Conservation (phyloP, 2,888 invertebrate genomes). For the Blomia tropicalis region DNA sequence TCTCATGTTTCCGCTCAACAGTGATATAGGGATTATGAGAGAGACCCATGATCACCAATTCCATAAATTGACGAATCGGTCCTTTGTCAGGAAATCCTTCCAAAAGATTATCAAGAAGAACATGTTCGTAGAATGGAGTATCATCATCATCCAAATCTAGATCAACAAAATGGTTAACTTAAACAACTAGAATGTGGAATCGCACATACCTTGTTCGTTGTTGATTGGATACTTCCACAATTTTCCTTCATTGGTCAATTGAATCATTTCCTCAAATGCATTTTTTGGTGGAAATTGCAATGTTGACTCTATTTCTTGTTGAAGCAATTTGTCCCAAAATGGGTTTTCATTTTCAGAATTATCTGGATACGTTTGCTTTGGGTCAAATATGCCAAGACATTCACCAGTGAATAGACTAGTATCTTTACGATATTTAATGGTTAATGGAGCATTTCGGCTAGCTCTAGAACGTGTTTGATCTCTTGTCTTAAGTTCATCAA, state of each 20-base stretch:
- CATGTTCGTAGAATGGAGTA: constrained; percentile 75
- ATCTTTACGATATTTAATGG: neutral
- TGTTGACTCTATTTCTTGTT: constrained; percentile 50
- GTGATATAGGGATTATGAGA: constrained; percentile 85
- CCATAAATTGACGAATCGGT: constrained; percentile 91
- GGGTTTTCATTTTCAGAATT: constrained; percentile 35
- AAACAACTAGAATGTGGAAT: neutral
- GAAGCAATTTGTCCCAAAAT: constrained; percentile 52
- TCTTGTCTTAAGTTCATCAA: neutral
- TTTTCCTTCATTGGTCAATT: constrained; percentile 85
- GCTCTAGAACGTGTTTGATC: neutral
- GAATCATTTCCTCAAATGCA: constrained; percentile 77
- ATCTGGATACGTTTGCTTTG: neutral
- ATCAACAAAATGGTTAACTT: constrained; percentile 32
- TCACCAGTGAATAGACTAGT: constrained; percentile 13
- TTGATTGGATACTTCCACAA: constrained; percentile 92
- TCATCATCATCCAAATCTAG: constrained; percentile 41
- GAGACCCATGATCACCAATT: constrained; percentile 75
- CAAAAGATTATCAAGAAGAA: constrained; percentile 72
- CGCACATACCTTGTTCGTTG: constrained; percentile 75
- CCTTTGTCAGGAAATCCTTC: constrained; percentile 81
- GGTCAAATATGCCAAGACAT: constrained; percentile 17
- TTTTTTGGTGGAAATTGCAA: constrained; percentile 61
- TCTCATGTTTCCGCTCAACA: constrained; percentile 66
- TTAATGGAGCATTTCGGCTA: neutral